phyloP scores from a whole-genome alignment of 2,888 invertebrate genomes.

The Parelbella ahira region DNA sequence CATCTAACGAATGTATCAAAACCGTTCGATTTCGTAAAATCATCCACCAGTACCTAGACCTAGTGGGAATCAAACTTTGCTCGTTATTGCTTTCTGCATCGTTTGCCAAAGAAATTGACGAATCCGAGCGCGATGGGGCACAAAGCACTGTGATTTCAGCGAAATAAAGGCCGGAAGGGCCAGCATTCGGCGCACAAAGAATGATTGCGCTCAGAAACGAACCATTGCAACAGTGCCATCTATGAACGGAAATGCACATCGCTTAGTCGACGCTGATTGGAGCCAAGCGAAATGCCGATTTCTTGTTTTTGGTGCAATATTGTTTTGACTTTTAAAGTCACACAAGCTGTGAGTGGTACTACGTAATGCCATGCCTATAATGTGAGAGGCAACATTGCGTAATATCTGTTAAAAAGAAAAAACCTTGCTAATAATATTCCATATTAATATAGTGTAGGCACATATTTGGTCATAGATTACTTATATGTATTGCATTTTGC shows the following conservation, averaged over 20 bases:
- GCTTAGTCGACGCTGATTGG: conserved; percentile 49
- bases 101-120: conserved; percentile 60
- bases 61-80: conserved; percentile 34
- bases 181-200: conserved; percentile 46
- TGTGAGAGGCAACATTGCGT: too few species aligned
- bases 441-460: too few species aligned
- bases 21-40: too few species aligned
- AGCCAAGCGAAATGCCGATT: conserved; percentile 3
- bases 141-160: conserved; percentile 44
- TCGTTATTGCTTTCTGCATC: conserved; percentile 64
- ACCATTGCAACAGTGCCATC: conserved; percentile 60
- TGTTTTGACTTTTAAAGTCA: neutral
- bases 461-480: too few species aligned
- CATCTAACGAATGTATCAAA: too few species aligned
- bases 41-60: too few species aligned
- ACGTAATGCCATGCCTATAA: too few species aligned
- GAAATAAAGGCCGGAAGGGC: conserved; percentile 63
- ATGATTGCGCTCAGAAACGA: conserved; percentile 56
- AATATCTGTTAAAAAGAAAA: too few species aligned
- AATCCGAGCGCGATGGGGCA: conserved; percentile 41
- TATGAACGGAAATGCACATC: conserved; percentile 68
- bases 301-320: neutral
- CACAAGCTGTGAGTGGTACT: neutral
- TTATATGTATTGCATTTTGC: too few species aligned
- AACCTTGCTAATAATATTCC: too few species aligned